Percentiles rank a stretch among this genome's conserved stretches.
Conservation (phyloP, 2,888 invertebrate genomes). For the Diarsia rubi region DNA sequence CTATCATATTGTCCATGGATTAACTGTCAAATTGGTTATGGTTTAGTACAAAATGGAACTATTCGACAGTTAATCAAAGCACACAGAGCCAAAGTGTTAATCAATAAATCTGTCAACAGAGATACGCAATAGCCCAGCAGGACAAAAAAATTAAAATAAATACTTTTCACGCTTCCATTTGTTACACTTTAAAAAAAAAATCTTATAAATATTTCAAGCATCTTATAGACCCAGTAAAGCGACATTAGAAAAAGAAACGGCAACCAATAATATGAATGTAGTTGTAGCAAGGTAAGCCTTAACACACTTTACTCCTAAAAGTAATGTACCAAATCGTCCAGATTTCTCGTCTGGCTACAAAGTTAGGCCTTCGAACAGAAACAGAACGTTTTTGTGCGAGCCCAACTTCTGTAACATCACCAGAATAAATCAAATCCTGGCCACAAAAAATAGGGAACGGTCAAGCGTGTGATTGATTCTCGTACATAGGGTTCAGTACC, state of each 20-base stretch:
- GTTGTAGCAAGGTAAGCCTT: background rate
- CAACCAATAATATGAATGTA: background rate
- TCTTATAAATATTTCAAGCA: background rate
- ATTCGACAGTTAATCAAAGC: no score
- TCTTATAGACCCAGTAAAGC: background rate
- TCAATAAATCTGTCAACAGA: no score
- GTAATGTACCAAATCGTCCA: slow-evolving; percentile 11
- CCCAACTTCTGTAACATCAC: slow-evolving; percentile 52
- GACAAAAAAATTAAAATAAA: no score
- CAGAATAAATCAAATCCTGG: slow-evolving; percentile 58
- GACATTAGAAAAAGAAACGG: background rate
- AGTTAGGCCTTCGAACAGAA: slow-evolving; percentile 10
- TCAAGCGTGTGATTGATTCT: slow-evolving; percentile 21
- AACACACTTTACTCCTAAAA: slow-evolving; percentile 5
- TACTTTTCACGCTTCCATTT: no score
- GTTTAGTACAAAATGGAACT: no score
- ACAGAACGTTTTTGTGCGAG: slow-evolving; percentile 42
- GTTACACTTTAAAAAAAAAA: no score
- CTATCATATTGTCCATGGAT: no score
- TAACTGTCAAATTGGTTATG: no score
- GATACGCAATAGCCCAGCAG: no score
- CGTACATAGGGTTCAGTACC: slow-evolving; percentile 2
- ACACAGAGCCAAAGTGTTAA: no score
- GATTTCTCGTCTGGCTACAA: slow-evolving; percentile 29
- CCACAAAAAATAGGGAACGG: slow-evolving; percentile 45